phyloP scores from a whole-genome alignment of 2,113 vertebrate genomes.

The Phyllostomus discolor region DNA sequence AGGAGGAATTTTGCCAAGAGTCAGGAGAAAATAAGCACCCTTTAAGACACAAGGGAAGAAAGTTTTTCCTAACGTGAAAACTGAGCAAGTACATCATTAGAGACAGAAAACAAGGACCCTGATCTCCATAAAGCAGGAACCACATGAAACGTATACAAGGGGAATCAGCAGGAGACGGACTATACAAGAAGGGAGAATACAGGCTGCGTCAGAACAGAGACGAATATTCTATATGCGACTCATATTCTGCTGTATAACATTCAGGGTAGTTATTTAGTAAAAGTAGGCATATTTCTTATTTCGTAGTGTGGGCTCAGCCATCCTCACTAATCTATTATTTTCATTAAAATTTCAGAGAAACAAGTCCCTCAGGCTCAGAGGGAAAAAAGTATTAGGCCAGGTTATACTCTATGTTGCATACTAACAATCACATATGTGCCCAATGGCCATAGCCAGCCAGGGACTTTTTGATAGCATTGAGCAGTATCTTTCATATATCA shows the following conservation, averaged over 20 bases:
- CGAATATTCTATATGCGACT: not conserved
- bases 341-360: not conserved
- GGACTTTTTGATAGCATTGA: not conserved
- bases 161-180: not conserved
- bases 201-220: not conserved
- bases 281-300: not conserved
- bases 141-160: not conserved
- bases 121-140: not conserved
- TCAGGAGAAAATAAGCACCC: not conserved
- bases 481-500: not conserved
- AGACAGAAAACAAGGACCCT: not conserved
- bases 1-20: not conserved
- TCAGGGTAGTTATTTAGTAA: not conserved
- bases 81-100: not conserved
- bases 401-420: too few species aligned
- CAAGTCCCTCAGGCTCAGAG: not conserved
- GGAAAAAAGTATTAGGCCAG: not conserved
- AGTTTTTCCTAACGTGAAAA: not conserved
- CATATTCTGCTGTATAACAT: not conserved
- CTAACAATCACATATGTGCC: not conserved
- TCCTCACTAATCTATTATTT: not conserved
- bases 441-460: not conserved
- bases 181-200: not conserved
- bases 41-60: not conserved
- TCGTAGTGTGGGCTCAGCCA: not conserved